A percentile compares a stretch with the other conserved stretches of the same genome.
These are phyloP conservation scores for Cossypha polioptera DNA, from an alignment of 2,797 vertebrate genomes.

Conservation along the genomic window DNA sequence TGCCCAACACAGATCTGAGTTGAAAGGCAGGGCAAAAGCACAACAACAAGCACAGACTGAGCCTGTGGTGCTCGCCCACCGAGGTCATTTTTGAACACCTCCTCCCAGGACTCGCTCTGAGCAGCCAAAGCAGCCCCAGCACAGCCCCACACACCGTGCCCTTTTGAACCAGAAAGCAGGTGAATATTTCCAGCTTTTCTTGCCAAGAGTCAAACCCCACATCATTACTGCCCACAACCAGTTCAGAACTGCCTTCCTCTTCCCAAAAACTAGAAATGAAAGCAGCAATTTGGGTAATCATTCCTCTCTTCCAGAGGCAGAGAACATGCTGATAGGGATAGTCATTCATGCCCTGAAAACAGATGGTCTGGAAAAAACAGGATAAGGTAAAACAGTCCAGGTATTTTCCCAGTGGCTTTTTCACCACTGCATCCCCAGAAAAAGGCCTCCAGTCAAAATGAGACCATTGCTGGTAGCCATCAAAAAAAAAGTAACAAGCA, in stretches of 20 bases:
- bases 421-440: accelerated
- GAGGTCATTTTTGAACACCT: not conserved
- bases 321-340: not conserved
- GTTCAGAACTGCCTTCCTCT: not conserved
- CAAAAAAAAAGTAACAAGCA: not conserved
- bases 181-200: not conserved
- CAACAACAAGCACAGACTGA: not conserved
- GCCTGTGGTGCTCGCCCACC: accelerated
- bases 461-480: not conserved
- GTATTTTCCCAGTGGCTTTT: not conserved
- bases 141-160: accelerated
- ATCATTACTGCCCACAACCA: not conserved
- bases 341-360: not conserved
- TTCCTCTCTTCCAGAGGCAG: not conserved
- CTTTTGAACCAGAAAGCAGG: not conserved
- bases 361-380: not conserved
- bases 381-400: not conserved
- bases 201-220: not conserved
- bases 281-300: not conserved
- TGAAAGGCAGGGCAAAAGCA: not conserved
- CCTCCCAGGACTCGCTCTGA: not conserved
- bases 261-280: not conserved
- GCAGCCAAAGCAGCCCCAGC: not conserved
- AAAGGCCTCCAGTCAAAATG: not conserved
- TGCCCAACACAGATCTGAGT: not conserved